phyloP scores from a whole-genome alignment of 2,888 invertebrate species.

The Spilarctia lutea region DNA sequence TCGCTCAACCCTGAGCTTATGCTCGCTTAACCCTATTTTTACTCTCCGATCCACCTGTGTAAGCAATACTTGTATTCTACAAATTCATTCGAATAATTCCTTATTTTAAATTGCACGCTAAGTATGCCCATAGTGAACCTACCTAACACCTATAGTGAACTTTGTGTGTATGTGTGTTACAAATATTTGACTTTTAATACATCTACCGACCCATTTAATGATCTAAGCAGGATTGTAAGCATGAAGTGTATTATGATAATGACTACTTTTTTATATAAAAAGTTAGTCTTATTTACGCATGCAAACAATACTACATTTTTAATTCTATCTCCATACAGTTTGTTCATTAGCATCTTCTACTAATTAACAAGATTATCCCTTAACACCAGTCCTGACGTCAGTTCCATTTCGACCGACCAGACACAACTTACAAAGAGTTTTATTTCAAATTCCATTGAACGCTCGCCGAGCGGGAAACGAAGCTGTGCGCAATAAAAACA shows the following conservation, averaged over 20 bases:
- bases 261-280: background rate
- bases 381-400: constrained; percentile 20
- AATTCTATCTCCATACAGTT: constrained; percentile 31
- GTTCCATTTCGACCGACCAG: constrained; percentile 11
- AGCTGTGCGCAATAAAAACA: constrained; percentile 48
- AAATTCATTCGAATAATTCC: background rate
- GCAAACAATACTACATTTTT: constrained; percentile 10
- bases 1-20: no score
- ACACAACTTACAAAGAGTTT: constrained; percentile 21
- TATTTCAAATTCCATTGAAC: constrained; percentile 49
- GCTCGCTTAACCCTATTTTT: no score
- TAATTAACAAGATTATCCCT: constrained; percentile 52
- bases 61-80: no score
- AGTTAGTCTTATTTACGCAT: background rate
- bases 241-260: background rate
- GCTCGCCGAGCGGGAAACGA: constrained; percentile 40
- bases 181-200: background rate
- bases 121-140: background rate
- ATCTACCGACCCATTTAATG: background rate
- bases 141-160: background rate
- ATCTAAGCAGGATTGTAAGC: background rate
- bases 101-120: background rate
- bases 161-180: no score
- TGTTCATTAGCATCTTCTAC: constrained; percentile 42
- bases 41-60: no score